phyloP scores from a whole-genome alignment of 2,797 vertebrate genomes.

The Carcharodon carcharias region DNA sequence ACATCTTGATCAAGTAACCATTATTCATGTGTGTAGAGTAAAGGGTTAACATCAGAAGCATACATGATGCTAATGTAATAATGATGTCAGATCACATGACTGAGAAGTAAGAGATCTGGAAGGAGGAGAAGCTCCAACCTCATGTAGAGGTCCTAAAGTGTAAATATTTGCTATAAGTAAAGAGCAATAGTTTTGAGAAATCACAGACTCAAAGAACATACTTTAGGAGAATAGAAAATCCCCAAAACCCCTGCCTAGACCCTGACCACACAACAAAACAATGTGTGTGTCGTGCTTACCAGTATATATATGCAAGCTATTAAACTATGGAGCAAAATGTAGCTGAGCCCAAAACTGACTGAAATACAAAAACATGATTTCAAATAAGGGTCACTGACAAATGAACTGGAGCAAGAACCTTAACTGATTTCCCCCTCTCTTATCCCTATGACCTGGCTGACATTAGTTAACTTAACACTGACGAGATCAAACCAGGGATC shows the following conservation, averaged over 20 bases:
- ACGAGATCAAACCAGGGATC: not conserved
- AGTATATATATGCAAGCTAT: not conserved
- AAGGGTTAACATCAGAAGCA: too few relatives aligned
- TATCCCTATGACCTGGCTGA: not conserved
- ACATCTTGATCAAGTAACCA: not conserved
- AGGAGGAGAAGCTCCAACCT: too few relatives aligned
- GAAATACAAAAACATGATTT: not conserved
- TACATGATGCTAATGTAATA: too few relatives aligned
- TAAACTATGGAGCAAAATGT: not conserved
- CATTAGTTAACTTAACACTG: not conserved
- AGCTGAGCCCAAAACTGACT: not conserved
- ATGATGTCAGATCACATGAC: too few relatives aligned
- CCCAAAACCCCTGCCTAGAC: too few relatives aligned
- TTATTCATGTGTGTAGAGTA: not conserved
- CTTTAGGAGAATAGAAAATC: too few relatives aligned
- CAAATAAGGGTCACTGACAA: not conserved
- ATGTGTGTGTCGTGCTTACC: not conserved
- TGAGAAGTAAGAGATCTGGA: too few relatives aligned
- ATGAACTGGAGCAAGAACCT: not conserved
- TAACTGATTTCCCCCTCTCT: not conserved
- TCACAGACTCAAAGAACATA: too few relatives aligned
- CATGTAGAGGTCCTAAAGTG: too few relatives aligned
- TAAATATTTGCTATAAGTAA: too few relatives aligned
- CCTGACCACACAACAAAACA: too few relatives aligned
- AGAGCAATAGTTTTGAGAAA: too few relatives aligned